phyloP scores from a whole-genome alignment of 1,140 invertebrate species.

The Aphaenogaster rudis region DNA sequence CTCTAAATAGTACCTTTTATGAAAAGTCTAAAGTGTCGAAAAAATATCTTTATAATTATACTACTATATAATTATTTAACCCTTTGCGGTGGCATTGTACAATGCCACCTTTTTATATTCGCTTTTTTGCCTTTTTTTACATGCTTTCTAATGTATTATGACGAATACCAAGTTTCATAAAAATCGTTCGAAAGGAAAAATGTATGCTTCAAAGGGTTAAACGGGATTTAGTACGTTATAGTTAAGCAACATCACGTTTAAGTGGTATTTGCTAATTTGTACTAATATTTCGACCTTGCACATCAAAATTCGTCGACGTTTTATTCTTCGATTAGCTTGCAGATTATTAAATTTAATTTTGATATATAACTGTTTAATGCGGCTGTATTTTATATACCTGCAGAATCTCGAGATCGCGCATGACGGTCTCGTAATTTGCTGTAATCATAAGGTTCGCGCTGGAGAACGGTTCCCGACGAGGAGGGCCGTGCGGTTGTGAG shows the following conservation, averaged over 20 bases:
- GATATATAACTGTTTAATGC: neutral
- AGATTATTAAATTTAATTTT: slow-evolving; percentile 24
- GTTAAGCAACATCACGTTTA: neutral
- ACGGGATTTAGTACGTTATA: neutral
- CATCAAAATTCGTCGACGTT: neutral
- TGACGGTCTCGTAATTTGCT: slow-evolving; percentile 43
- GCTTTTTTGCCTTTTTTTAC: no score
- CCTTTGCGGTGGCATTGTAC: no score
- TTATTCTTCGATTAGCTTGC: neutral
- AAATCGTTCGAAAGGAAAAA: no score
- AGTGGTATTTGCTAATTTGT: neutral
- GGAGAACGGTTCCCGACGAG: slow-evolving; percentile 55
- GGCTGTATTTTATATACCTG: neutral
- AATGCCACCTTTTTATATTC: no score
- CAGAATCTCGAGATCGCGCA: neutral
- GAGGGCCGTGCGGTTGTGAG: slow-evolving; percentile 70
- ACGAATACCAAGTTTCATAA: no score
- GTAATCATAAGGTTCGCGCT: slow-evolving; percentile 30
- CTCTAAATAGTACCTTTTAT: neutral
- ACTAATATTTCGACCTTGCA: neutral
- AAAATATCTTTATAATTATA: neutral
- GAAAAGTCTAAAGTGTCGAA: neutral
- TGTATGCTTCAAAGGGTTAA: neutral
- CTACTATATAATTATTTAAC: neutral
- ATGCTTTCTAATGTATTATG: no score